Conservation (phyloP, 2,113 vertebrate genomes). For the Circaetus gallicus region DNA sequence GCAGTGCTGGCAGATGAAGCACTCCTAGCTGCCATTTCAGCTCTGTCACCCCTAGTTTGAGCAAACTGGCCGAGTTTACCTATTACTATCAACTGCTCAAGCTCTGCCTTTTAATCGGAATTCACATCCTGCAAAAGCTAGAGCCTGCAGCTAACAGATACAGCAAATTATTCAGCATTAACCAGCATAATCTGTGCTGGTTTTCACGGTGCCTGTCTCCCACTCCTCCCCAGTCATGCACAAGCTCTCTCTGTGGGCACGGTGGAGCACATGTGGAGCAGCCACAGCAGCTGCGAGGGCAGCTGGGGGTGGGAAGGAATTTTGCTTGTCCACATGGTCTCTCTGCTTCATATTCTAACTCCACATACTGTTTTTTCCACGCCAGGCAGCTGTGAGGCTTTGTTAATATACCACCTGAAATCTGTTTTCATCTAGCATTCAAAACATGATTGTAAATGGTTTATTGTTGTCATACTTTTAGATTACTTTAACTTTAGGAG, state of each 20-base stretch:
- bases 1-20: neutral
- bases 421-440: slow-evolving; percentile 46
- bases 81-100: neutral
- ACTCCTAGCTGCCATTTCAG: neutral
- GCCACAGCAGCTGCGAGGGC: neutral
- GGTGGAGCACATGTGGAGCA: neutral
- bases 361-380: neutral
- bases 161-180: slow-evolving; percentile 11
- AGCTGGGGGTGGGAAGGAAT: neutral
- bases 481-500: slow-evolving; percentile 42
- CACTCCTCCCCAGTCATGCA: neutral
- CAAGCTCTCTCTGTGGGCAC: neutral
- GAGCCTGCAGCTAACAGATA: slow-evolving; percentile 22
- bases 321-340: neutral
- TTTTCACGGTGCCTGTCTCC: neutral
- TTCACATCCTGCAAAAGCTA: neutral
- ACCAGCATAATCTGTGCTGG: neutral
- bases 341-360: neutral
- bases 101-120: neutral
- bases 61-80: neutral
- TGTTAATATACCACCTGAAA: slow-evolving; percentile 15
- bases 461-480: slow-evolving; percentile 41
- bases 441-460: slow-evolving; percentile 29
- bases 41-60: neutral
- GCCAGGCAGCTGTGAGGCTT: neutral